Evolutionary conservation across 2,113 vertebrate species (phyloP).

Genomic region (Origma solitaria): DNA sequence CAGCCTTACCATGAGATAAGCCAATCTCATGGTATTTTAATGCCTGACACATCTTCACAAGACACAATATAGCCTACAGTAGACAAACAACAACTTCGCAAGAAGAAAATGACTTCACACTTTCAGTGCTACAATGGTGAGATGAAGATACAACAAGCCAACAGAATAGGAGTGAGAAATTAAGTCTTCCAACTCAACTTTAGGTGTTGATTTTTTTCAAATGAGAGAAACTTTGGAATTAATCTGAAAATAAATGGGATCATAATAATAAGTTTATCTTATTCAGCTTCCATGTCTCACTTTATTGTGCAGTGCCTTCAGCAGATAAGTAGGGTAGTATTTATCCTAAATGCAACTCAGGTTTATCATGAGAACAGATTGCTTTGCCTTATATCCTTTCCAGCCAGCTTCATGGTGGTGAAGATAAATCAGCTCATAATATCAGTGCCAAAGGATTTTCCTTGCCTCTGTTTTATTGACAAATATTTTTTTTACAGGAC

Average conservation of each 20-base stretch:
- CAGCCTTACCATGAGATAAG: not conserved
- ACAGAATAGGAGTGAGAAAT: not conserved
- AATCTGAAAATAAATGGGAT: not conserved
- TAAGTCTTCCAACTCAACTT: not conserved
- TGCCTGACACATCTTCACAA: not conserved
- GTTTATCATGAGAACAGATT: slow-evolving; percentile 35
- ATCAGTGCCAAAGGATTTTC: slow-evolving; percentile 20
- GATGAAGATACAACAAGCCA: not conserved
- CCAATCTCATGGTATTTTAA: not conserved
- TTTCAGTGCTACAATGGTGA: not conserved
- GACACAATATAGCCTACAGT: not conserved
- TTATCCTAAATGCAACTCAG: slow-evolving; percentile 12
- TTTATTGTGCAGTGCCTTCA: not conserved
- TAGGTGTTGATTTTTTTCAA: not conserved
- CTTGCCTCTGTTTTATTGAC: slow-evolving; percentile 38
- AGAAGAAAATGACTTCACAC: not conserved
- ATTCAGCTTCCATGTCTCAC: not conserved
- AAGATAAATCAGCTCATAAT: slow-evolving; percentile 35
- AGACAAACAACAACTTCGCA: not conserved
- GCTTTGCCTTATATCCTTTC: not conserved
- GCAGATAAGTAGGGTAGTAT: not conserved
- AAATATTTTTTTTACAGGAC: slow-evolving; percentile 41
- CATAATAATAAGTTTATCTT: not conserved
- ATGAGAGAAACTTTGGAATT: not conserved
- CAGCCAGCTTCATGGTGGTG: not conserved